phyloP scores from a whole-genome alignment of 2,113 vertebrate genomes.

The Dipodomys ordii region DNA sequence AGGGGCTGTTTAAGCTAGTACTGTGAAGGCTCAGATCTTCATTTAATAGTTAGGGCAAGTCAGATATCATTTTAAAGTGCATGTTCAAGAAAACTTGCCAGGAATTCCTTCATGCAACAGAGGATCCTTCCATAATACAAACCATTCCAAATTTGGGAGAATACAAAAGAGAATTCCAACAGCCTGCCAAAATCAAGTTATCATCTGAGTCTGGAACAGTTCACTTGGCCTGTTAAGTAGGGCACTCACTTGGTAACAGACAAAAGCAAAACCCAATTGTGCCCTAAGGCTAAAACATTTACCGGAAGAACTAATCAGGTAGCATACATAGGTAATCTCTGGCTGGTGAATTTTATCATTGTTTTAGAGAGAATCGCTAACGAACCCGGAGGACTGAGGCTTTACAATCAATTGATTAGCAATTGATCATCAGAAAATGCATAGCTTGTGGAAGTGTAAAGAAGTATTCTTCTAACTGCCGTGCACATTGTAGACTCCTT shows the following conservation, averaged over 20 bases:
- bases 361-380: neutral
- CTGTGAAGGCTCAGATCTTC: neutral
- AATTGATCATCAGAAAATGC: neutral
- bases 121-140: slow-evolving; percentile 54
- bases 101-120: slow-evolving; percentile 55
- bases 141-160: slow-evolving; percentile 67
- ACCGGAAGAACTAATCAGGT: neutral
- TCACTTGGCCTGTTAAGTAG: neutral
- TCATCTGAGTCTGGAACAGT: slow-evolving; percentile 29
- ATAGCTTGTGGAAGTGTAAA: neutral
- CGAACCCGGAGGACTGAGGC: neutral
- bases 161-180: slow-evolving; percentile 36
- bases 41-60: slow-evolving; percentile 55
- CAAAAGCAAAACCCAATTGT: neutral
- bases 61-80: slow-evolving; percentile 60
- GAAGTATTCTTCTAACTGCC: neutral
- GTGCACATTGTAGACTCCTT: neutral
- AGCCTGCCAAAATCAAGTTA: slow-evolving; percentile 55
- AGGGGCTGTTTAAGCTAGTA: neutral
- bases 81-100: slow-evolving; percentile 56
- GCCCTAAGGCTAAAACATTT: neutral
- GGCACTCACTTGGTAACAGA: neutral
- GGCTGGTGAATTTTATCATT: neutral
- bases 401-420: neutral
- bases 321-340: neutral